Evolutionary conservation across 2,797 vertebrate species (phyloP).

Genomic region (Menidia menidia): DNA sequence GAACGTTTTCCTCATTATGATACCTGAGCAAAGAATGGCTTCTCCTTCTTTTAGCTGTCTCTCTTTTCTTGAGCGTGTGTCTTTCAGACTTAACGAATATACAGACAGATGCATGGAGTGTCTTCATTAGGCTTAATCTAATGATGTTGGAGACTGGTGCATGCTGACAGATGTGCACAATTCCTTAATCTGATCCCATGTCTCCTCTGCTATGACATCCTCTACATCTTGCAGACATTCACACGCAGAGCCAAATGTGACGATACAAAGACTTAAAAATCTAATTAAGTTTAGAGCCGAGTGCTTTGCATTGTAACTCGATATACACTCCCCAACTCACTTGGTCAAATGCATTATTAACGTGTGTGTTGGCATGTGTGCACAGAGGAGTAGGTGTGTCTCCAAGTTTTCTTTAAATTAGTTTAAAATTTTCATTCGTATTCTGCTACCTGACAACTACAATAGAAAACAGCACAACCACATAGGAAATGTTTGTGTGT

Average conservation of each 20-base stretch:
- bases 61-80: slow-evolving; percentile 7
- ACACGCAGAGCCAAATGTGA: slow-evolving; percentile 32
- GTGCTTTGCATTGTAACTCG: slow-evolving; percentile 83
- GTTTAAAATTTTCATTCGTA: slow-evolving; percentile 68
- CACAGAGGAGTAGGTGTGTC: slow-evolving; percentile 50
- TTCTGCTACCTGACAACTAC: slow-evolving; percentile 45
- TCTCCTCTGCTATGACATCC: slow-evolving; percentile 72
- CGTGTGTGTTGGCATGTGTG: slow-evolving; percentile 51
- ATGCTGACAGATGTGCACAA: slow-evolving; percentile 80
- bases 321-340: slow-evolving; percentile 69
- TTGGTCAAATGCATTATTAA: slow-evolving; percentile 74
- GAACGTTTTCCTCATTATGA: slow-evolving; percentile 67
- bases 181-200: slow-evolving; percentile 79
- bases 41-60: slow-evolving; percentile 17
- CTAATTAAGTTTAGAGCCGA: slow-evolving; percentile 74
- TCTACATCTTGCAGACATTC: slow-evolving; percentile 68
- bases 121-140: slow-evolving; percentile 80
- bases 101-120: slow-evolving; percentile 59
- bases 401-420: slow-evolving; percentile 59
- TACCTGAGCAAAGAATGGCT: slow-evolving; percentile 52
- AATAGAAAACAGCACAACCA: slow-evolving; percentile 32
- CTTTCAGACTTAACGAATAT: slow-evolving; percentile 61
- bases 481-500: slow-evolving; percentile 11
- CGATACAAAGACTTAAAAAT: slow-evolving; percentile 59
- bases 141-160: slow-evolving; percentile 73